Evolutionary conservation across 2,888 invertebrate species (phyloP), one percentile per base, ranked within the genome.

Genomic region (Drosophila fulvimacula): DNA sequence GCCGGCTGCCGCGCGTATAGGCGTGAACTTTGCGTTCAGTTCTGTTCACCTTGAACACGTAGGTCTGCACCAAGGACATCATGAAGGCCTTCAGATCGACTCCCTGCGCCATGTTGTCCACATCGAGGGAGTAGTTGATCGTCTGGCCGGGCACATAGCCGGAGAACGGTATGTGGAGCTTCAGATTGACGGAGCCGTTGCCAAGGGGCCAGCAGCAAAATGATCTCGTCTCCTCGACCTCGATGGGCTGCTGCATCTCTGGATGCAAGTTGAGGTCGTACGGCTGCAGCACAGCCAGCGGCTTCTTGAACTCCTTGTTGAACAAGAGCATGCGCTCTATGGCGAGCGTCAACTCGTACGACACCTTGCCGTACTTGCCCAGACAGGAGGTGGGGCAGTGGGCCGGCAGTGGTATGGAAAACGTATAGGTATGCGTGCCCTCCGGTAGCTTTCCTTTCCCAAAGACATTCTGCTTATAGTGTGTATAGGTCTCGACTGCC

Each of bases 361-460:
- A 41, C 30, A 41, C 30, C 19, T 55, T 55, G 19, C 55, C 55
- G 19, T 55, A 55, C 15, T 7, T 30, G 39, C 30, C 55, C 55
- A 55, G 2, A 3, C 41, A 55, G 10, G 55, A 55, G 10, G 55
- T 41, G 27, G 55, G 55, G 41, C 55, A 55, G 0, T 10, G 17
- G 0, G 10, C 1, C 15, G 55, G 55, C 19, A 55, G 19, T 1
- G 5, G 10, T 30, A 55, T 30, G 55, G 55, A 30, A 19, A 55
- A 55, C 1, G 55, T 0, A 41, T 19, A 55, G 5, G 15, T 30
- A 2, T 55, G 55, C 10, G 55, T 55, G n/a, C 55, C 55, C 3
- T 30, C 21, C 5, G 55, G 3, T 3, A 55, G 55, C 4, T 9
- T 3, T 2, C 30, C 41, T 13, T 3, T 19, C 0, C 6, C 55